Evolutionary conservation across 2,888 invertebrate genomes (phyloP), one percentile per base, ranked within the genome.

Genomic region (Tholera decimalis): DNA sequence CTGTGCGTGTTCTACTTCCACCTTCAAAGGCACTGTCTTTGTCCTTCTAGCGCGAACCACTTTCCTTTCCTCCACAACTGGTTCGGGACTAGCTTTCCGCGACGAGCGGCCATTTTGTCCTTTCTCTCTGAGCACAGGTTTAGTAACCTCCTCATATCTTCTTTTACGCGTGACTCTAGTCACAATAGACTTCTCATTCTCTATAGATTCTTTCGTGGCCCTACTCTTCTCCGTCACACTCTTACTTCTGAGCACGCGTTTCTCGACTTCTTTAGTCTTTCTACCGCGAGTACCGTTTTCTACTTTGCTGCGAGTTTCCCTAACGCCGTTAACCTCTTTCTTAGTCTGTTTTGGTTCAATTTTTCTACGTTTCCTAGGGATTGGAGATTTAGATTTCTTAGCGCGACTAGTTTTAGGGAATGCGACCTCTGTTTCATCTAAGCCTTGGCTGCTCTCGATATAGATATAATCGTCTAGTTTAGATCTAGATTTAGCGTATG

Each of bases 381-480:
- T 89, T 0, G 94, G 94, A 0, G 94, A 92, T 18, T 85, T 83
- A 0, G 86, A 82, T 57, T 90, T 91, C 65, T 89, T 92, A 1
- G 73, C 64, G 33, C 92, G 86, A 47, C 83, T 89, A 1, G 86
- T 77, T 74, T 92, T 93, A 0, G 93, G 92, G 85, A 91, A 92
- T 0, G 93, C 91, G 0, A 92, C 91, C 43, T 93, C 92, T 0
- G 92, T 91, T 0, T 84, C 94, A 30, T 95, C 95, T 1, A 93
- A 54, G 0, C 92, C 91, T 79, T 92, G 88, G 64, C 91, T 90
- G 81, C 92, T 93, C 64, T 94, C 95, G 0, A 95, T 91, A 51
- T 93, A 95, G 18, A 94, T 92, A 30, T 93, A 95, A 49, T 94
- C 93, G 74, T 95, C 95, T 33, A 94, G 68, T 71, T 94, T 94